Percentiles rank a stretch among this genome's conserved stretches.
Conservation (phyloP, 2,888 invertebrate species). For the Patella ulyssiponensis region DNA sequence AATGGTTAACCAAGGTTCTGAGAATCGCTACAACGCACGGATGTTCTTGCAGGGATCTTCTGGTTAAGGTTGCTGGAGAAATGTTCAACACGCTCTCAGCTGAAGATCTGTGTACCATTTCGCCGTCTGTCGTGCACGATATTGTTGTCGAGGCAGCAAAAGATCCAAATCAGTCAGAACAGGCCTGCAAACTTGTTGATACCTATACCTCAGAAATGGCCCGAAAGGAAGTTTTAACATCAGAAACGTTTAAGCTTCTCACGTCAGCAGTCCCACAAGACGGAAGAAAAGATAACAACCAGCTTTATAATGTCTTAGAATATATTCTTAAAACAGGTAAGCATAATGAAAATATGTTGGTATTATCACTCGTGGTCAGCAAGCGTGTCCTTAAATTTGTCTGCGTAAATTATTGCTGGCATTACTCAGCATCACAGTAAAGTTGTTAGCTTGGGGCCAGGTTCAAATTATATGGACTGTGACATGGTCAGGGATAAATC, state of each 20-base stretch:
- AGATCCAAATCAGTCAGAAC: conserved; percentile 43
- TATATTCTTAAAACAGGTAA: conserved; percentile 65
- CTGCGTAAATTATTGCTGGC: no score
- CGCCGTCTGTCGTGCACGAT: conserved; percentile 63
- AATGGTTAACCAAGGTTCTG: conserved; percentile 57
- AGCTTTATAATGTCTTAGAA: conserved; percentile 64
- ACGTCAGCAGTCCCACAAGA: conserved; percentile 61
- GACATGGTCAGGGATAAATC: no score
- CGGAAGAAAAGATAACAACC: conserved; percentile 58
- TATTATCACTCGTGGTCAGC: no score
- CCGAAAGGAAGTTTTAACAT: conserved; percentile 59
- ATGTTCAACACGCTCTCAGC: conserved; percentile 56
- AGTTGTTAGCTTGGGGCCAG: no score
- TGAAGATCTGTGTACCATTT: conserved; percentile 62
- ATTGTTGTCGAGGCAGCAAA: conserved; percentile 54
- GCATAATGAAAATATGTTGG: no score
- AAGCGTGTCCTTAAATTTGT: no score
- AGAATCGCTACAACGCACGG: conserved; percentile 51
- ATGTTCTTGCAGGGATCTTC: conserved; percentile 54
- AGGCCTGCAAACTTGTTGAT: conserved; percentile 60
- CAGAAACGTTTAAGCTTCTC: conserved; percentile 65
- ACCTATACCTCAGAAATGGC: conserved; percentile 65
- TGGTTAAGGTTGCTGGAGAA: conserved; percentile 62
- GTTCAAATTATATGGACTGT: no score
- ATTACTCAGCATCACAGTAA: no score